Base-by-base conservation (phyloP, 30 jellyfish, hydroid and myxozoan genomes). In the Chrysaora quinquecirrha region DNA sequence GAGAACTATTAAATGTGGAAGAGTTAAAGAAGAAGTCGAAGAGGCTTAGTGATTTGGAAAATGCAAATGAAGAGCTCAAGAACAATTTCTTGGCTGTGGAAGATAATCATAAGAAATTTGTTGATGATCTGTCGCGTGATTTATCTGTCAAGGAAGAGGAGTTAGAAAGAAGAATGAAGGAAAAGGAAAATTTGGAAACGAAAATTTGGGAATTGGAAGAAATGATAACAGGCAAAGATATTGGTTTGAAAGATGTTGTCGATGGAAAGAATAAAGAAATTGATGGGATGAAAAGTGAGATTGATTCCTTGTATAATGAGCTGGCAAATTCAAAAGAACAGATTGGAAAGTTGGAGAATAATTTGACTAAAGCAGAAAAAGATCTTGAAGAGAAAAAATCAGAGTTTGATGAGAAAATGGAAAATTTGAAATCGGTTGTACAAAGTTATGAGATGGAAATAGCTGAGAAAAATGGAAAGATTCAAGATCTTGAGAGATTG, bases 241-340 rank as follows among this genome's bases (percentile, higher is more conserved):
- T 30, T 1, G 56, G 76, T 19, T n/a, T 61, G 2, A 61, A 35
- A 47, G 73, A 68, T 0, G 33, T 80, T 22, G 67, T 83, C 4
- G 87, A 83, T 3, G 73, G 71, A n/a, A 83, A 72, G 86, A 71
- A 72, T 31, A 30, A 25, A 6, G 94, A 83, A 56, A 24, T 72
- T 23, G 87, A 48, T 1, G 16, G 22, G 34, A n/a, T 83, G 74
- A 70, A 34, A 60, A 87, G 34, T 46, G 87, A 72, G 31, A 46
- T 33, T 7, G 73, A 64, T 34, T 61, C 20, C 19, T 30, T 83
- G 64, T 22, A 49, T 6, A 20, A 11, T 19, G 87, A 68, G 38
- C 72, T 46, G 3, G 50, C 64, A 21, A 73, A 69, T 2, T 19
- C 69, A 2, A 48, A 71, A 9, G 52, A 30, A 62, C 34, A 70